phyloP scores from a whole-genome alignment of 1,140 invertebrate species.

The Oryzaephilus surinamensis region DNA sequence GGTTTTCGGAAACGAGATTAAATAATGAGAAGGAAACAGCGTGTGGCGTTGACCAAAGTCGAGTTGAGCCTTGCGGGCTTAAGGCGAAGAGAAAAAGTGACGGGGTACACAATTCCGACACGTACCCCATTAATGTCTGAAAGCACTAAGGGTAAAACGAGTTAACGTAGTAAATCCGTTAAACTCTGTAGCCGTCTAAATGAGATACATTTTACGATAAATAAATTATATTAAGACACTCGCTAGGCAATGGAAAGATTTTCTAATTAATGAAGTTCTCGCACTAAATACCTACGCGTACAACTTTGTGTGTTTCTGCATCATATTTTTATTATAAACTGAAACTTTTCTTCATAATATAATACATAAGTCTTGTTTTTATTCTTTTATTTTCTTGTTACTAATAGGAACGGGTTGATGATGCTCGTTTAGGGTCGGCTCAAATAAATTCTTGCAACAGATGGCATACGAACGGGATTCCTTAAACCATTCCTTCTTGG shows the following conservation, averaged over 20 bases:
- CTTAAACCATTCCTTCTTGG: too few species aligned
- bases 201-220: constrained; percentile 15
- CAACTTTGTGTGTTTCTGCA: too few species aligned
- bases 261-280: constrained; percentile 16
- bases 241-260: constrained; percentile 18
- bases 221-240: constrained; percentile 19
- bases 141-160: constrained; percentile 17
- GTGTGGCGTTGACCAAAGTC: constrained; percentile 14
- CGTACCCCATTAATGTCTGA: constrained; percentile 24
- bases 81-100: constrained; percentile 22
- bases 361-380: background rate
- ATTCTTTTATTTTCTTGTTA: background rate
- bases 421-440: background rate
- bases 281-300: background rate
- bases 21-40: constrained; percentile 3
- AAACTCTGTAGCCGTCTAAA: constrained; percentile 14
- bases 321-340: too few species aligned
- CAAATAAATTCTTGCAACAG: background rate
- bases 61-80: constrained; percentile 11
- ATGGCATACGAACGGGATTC: too few species aligned
- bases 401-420: background rate
- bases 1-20: background rate
- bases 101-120: constrained; percentile 21
- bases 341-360: too few species aligned
- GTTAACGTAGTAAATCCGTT: constrained; percentile 19